phyloP scores from a whole-genome alignment of 2,113 vertebrate species.

The Regulus satrapa region DNA sequence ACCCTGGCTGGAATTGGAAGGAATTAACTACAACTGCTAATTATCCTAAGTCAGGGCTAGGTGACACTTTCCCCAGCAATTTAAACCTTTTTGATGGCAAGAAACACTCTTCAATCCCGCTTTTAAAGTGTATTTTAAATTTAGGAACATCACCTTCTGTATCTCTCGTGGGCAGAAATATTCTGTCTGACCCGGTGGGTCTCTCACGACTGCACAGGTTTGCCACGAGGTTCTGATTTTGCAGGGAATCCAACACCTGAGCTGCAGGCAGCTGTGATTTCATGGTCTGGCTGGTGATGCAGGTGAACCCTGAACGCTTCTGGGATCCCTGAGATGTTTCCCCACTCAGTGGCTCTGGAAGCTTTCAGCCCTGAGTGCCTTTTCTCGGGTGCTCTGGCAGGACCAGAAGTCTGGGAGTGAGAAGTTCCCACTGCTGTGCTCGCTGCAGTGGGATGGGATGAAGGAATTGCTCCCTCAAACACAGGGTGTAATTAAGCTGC shows the following conservation, averaged over 20 bases:
- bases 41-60: not conserved
- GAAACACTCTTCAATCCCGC: not conserved
- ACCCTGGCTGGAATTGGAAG: not conserved
- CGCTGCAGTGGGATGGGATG: not conserved
- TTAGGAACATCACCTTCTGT: too few species aligned
- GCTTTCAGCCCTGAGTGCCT: accelerated
- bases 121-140: not conserved
- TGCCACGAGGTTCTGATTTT: not conserved
- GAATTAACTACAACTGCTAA: not conserved
- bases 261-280: not conserved
- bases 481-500: not conserved
- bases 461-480: not conserved
- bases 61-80: not conserved
- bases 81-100: not conserved
- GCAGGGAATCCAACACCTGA: not conserved
- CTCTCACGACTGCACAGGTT: not conserved
- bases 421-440: not conserved
- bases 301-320: not conserved
- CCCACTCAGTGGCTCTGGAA: not conserved
- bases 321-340: accelerated
- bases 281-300: not conserved
- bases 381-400: not conserved
- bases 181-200: not conserved
- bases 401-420: not conserved
- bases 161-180: not conserved